Conservation (phyloP, 2,888 invertebrate species). For the Pilophorus perplexus region DNA sequence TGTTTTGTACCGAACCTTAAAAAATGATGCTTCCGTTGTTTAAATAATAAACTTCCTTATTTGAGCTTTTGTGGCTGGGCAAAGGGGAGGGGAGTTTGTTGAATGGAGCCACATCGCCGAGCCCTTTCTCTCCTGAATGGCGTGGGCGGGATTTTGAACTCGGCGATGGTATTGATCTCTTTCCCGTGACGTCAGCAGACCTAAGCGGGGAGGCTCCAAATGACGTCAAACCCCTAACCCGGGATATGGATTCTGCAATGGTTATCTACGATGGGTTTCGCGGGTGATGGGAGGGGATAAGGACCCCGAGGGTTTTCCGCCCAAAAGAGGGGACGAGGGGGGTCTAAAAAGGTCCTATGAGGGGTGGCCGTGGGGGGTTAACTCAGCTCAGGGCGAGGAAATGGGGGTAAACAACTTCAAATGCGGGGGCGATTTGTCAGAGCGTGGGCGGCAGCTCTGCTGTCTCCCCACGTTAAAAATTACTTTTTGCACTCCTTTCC, state of each 20-base stretch:
- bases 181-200: constrained; percentile 25
- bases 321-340: too few relatives aligned
- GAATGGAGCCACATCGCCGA: not conserved
- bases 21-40: too few relatives aligned
- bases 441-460: constrained; percentile 12
- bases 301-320: too few relatives aligned
- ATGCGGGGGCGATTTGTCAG: constrained; percentile 17
- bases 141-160: not conserved
- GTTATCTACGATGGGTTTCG: too few relatives aligned
- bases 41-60: too few relatives aligned
- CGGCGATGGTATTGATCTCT: not conserved
- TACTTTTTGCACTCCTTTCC: not conserved
- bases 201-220: not conserved
- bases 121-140: not conserved
- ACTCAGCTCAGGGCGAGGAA: too few relatives aligned
- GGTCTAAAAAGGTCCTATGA: too few relatives aligned
- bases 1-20: too few relatives aligned
- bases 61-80: too few relatives aligned
- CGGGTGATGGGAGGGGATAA: too few relatives aligned
- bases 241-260: constrained; percentile 29
- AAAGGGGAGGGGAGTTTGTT: not conserved
- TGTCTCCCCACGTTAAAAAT: not conserved
- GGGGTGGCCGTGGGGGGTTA: too few relatives aligned
- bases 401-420: constrained; percentile 8
- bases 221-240: constrained; percentile 8